Evolutionary conservation across 2,888 invertebrate species (phyloP).

Genomic region (Meandrusa payeni): DNA sequence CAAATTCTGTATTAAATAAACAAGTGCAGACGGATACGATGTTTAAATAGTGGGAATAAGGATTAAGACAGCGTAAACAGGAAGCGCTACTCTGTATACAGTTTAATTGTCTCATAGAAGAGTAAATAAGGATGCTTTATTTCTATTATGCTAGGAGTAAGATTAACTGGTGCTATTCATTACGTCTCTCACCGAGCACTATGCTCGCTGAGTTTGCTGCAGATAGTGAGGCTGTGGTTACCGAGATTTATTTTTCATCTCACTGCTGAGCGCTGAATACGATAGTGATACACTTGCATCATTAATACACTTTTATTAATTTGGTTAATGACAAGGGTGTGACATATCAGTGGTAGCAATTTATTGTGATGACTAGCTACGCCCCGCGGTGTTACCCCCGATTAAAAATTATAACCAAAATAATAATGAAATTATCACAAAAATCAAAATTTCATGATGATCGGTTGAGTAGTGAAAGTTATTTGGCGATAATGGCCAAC

Average conservation of each 20-base stretch:
- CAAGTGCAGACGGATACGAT: background rate
- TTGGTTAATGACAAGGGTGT: too few relatives aligned
- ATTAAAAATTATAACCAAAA: too few relatives aligned
- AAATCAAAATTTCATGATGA: too few relatives aligned
- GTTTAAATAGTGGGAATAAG: constrained; percentile 6
- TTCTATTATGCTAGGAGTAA: constrained; percentile 17
- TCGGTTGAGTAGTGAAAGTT: too few relatives aligned
- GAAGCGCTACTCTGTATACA: background rate
- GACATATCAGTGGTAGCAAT: too few relatives aligned
- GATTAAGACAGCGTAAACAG: constrained; percentile 7
- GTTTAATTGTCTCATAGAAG: constrained; percentile 20
- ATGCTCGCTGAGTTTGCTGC: background rate
- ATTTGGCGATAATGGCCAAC: too few relatives aligned
- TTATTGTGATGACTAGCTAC: too few relatives aligned
- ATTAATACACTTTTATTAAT: too few relatives aligned
- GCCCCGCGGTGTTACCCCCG: too few relatives aligned
- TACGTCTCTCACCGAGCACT: background rate
- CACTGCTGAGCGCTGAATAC: background rate
- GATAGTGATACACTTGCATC: background rate
- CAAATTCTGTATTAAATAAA: constrained; percentile 1
- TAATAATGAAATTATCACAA: too few relatives aligned
- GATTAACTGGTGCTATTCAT: constrained; percentile 18
- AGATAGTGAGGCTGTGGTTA: background rate
- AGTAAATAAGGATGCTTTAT: constrained; percentile 18
- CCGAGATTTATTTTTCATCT: background rate